Evolutionary conservation across 2,113 vertebrate genomes (phyloP), one percentile per base, ranked within the genome.

Genomic region (Pantherophis guttatus): DNA sequence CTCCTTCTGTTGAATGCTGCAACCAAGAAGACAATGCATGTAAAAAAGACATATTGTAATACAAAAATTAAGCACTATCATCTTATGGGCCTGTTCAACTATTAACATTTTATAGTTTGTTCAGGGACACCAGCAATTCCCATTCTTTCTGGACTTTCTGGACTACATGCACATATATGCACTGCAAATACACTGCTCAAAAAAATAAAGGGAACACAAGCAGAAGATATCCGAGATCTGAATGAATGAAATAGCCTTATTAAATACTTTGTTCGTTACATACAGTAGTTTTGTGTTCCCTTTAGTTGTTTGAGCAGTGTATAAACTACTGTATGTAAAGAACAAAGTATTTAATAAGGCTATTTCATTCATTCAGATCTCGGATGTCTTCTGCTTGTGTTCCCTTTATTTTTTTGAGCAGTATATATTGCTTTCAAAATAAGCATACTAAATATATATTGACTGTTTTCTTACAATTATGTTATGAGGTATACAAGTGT

Each of bases 1-100:
- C 97, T 23, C 98, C 98, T 96, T 99, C 98, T 26, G 97, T 97
- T 0, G 98, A 99, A 97, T 99, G 98, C 98, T 99, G 95, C 26
- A 97, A 97, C 65, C 26, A 94, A 96, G 5, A 89, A 94, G 24
- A 92, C 15, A 97, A 48, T 92, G 89, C 88, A 90, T 24, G 91
- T 0, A 0, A 57, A 90, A 44, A 93, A 8, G 93, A 29, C 13
- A 58, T 12, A 24, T 85, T 65, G 33, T 33, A 88, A 53, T 3
- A 58, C 52, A n/a, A 62, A 89, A 70, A 21, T 2, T 54, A 12
- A 21, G 53, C 8, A 21, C 17, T 50, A 50, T 21, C 48, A 33
- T 54, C 33, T 75, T 90, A 75, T 53, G 26, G 62, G 8, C 39
- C 39, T 62, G 33, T 13, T 70, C 8, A n/a, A 39, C 13, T 39